Evolutionary conservation across 2,797 vertebrate species (phyloP).

Genomic region (Rhabdomys pumilio): DNA sequence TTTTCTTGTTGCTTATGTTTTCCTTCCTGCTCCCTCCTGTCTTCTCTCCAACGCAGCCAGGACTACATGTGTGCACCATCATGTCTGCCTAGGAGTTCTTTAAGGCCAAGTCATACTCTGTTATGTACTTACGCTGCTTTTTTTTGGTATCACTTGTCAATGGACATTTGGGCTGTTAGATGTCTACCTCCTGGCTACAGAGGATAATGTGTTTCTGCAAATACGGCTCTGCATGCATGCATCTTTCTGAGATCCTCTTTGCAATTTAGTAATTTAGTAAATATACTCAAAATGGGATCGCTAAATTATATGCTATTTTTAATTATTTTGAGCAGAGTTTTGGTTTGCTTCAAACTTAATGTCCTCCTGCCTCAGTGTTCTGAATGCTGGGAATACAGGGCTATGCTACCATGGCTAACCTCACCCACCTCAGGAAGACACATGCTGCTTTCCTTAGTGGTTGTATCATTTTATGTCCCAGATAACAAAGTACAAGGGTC

Average conservation of each 20-base stretch:
- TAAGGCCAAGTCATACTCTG: neutral
- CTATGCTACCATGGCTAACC: neutral
- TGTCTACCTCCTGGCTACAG: neutral
- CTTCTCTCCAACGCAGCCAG: neutral
- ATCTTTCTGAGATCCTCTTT: neutral
- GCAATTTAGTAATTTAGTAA: neutral
- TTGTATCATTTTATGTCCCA: neutral
- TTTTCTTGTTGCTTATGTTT: neutral
- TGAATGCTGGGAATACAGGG: neutral
- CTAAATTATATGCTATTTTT: constrained; percentile 29
- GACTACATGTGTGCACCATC: neutral
- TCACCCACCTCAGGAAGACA: neutral
- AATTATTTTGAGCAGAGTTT: neutral
- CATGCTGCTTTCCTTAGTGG: neutral
- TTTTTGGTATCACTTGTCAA: neutral
- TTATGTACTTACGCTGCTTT: neutral
- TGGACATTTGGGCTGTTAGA: neutral
- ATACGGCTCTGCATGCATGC: neutral
- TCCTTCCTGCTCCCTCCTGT: neutral
- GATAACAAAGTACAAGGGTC: neutral
- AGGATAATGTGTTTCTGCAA: neutral
- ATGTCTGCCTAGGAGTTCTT: neutral
- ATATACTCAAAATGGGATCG: neutral
- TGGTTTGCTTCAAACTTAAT: neutral
- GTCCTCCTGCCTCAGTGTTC: neutral